A percentile compares a stretch with the other conserved stretches of the same genome.
phyloP scores from a whole-genome alignment of 2,113 vertebrate species.

The Peromyscus leucopus region DNA sequence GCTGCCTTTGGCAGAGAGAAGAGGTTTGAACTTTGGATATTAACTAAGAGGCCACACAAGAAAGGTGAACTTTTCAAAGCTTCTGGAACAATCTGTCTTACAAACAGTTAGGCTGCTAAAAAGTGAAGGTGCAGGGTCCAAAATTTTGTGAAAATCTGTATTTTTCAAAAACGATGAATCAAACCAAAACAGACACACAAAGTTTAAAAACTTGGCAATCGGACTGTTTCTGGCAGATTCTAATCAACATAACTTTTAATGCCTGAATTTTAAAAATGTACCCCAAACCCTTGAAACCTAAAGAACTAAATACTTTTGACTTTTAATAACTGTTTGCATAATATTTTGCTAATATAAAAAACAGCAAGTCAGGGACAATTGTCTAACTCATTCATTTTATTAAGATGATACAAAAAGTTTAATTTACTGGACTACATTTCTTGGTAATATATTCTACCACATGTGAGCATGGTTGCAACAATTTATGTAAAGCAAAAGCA shows the following conservation, averaged over 20 bases:
- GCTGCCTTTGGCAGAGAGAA: slow-evolving; percentile 65
- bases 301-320: neutral
- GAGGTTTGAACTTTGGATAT: slow-evolving; percentile 75
- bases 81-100: slow-evolving; percentile 63
- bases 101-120: slow-evolving; percentile 64
- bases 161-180: slow-evolving; percentile 23
- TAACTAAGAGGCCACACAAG: slow-evolving; percentile 67
- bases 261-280: neutral
- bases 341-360: neutral
- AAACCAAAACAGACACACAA: neutral
- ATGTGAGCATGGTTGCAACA: neutral
- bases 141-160: slow-evolving; percentile 68
- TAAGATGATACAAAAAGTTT: slow-evolving; percentile 22
- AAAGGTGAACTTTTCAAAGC: slow-evolving; percentile 62
- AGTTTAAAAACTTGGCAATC: slow-evolving; percentile 13
- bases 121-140: slow-evolving; percentile 42
- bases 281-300: slow-evolving; percentile 14
- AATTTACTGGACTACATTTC: neutral
- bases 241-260: slow-evolving; percentile 34
- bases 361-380: neutral
- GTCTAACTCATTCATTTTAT: slow-evolving; percentile 38
- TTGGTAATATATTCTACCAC: neutral
- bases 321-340: neutral
- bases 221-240: slow-evolving; percentile 31
- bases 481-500: slow-evolving; percentile 48